These are phyloP conservation scores for Elachura formosa DNA, from an alignment of 2,113 vertebrate genomes.

Conservation along the genomic window DNA sequence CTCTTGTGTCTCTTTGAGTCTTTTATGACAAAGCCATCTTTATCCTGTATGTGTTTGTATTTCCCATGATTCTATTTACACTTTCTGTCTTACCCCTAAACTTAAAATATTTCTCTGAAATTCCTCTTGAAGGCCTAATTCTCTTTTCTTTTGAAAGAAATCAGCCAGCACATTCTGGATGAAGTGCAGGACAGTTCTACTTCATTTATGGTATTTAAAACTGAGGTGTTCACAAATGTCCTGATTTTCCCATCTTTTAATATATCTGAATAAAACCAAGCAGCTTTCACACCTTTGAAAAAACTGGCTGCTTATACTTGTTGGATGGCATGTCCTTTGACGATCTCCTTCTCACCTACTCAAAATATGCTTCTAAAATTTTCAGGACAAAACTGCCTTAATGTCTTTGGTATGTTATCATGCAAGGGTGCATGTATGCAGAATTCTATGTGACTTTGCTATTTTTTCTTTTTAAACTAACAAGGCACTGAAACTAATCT, in stretches of 20 bases:
- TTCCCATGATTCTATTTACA: not conserved
- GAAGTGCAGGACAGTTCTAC: not conserved
- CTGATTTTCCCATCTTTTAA: not conserved
- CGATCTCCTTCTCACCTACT: not conserved
- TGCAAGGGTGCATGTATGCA: not conserved
- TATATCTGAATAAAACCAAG: not conserved
- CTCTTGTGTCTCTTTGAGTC: not conserved
- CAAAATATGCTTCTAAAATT: not conserved
- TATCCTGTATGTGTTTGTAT: not conserved
- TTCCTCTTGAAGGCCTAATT: not conserved
- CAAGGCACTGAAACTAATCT: not conserved
- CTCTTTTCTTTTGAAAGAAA: not conserved
- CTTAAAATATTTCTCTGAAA: not conserved
- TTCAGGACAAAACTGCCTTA: not conserved
- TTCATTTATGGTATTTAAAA: not conserved
- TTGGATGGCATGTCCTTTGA: not conserved
- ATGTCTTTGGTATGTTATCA: not conserved
- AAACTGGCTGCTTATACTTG: not conserved
- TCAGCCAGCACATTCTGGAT: not conserved
- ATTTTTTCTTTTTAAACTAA: not conserved
- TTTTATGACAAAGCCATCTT: not conserved
- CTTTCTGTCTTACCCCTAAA: not conserved
- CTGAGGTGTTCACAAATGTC: not conserved
- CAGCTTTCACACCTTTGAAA: not conserved
- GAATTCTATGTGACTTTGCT: not conserved